Conservation (phyloP, 2,888 invertebrate genomes). For the Geotrupes spiniger region DNA sequence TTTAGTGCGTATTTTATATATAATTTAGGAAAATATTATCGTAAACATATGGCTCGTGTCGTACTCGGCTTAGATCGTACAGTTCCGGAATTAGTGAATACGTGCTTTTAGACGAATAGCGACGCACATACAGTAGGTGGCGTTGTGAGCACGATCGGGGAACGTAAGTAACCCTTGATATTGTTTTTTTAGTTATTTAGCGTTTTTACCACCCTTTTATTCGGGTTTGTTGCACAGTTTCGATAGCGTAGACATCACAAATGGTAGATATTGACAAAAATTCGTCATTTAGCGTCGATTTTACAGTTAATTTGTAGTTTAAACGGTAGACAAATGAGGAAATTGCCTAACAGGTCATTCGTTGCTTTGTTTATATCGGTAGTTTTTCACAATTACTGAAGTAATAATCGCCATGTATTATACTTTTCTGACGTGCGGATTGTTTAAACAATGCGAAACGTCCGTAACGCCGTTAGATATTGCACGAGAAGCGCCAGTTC, state of each 20-base stretch:
- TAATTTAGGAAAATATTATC: conserved; percentile 41
- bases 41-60: conserved; percentile 38
- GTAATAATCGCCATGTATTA: conserved; percentile 17
- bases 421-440: neutral
- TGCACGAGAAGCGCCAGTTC: conserved; percentile 1
- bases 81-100: conserved; percentile 45
- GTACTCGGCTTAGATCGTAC: conserved; percentile 39
- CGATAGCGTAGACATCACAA: conserved; percentile 22
- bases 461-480: no score
- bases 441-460: no score
- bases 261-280: conserved; percentile 30
- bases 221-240: conserved; percentile 33
- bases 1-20: conserved; percentile 28
- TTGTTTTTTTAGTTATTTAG: conserved; percentile 44
- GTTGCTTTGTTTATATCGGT: conserved; percentile 47
- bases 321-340: conserved; percentile 39
- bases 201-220: conserved; percentile 29
- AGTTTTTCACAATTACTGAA: conserved; percentile 25
- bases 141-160: conserved; percentile 49
- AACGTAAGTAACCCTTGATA: conserved; percentile 51
- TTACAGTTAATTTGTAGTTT: conserved; percentile 36
- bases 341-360: conserved; percentile 52
- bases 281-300: conserved; percentile 26
- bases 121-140: conserved; percentile 51
- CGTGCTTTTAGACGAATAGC: conserved; percentile 51